Evolutionary conservation across 30 jellyfish, hydroid and myxozoan species (phyloP), one percentile per base, ranked within the genome.

Genomic region (Pelagia noctiluca): DNA sequence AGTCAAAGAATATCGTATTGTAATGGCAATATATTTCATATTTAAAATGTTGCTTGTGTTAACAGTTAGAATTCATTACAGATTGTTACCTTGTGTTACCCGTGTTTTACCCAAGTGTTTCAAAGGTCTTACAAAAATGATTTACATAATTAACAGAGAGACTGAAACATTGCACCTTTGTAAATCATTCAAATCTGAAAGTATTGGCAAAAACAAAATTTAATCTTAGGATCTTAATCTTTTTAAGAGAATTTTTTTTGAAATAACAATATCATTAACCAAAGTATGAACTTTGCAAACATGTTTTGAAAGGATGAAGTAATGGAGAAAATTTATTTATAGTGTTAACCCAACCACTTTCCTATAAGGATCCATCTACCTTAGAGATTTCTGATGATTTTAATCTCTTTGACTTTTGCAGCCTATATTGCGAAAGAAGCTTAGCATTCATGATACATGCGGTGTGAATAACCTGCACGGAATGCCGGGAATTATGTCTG

Each of bases 401-500:
- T 11, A 0, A 32, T 62, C 26, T 62, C 16, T 52, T 35, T 82
- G 18, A 29, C 13, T 32, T 32, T 31, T 75, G n/a, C 84, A 94
- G 99, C 99, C 99, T 3, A 71, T 74, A 38, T 57, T 94, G 81
- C 83, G 50, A 67, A 36, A 38, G 36, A 54, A 63, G 30, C 21
- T 82, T 38, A 83, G 80, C 13, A 21, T 94, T 26, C 99, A 94
- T 33, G 99, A 94, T 53, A 94, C 99, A 0, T 94, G 99, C 77
- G 99, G 99, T 50, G 99, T 94, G 2, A 94, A 94, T 75, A 94
- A 94, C 60, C 92, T 94, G 13, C 99, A 94, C 64, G 99, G 99
- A n/a, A 61, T 88, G 88, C 99, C 99, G 2, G 99, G 91, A 13
- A 35, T 94, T 1, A 60, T 94, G 26, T 88, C 96, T n/a, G 97